These are phyloP conservation scores for Tragopan temminckii DNA, from an alignment of 2,797 vertebrate genomes.

Conservation along the genomic window DNA sequence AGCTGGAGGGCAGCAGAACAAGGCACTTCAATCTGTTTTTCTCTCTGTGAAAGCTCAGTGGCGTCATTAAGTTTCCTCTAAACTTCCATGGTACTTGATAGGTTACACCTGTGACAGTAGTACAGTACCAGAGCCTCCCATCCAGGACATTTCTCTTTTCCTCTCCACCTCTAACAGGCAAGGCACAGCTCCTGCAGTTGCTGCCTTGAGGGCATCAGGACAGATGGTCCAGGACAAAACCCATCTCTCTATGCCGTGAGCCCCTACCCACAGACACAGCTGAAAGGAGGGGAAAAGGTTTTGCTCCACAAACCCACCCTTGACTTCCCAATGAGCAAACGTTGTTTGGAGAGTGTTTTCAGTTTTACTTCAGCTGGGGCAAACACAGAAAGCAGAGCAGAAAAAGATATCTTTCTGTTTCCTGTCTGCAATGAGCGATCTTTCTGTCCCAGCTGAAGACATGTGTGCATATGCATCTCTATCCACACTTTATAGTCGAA, in stretches of 20 bases:
- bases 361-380: background rate
- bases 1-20: background rate
- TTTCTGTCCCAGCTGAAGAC: background rate
- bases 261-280: background rate
- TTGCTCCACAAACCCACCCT: background rate
- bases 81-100: background rate
- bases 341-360: accelerated
- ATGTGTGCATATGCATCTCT: background rate
- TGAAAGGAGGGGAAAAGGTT: background rate
- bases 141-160: background rate
- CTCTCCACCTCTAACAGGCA: background rate
- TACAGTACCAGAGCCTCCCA: background rate
- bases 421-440: background rate
- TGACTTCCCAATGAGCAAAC: background rate
- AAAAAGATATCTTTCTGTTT: background rate
- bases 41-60: background rate
- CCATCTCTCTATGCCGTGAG: background rate
- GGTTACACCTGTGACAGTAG: background rate
- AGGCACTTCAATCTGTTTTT: background rate
- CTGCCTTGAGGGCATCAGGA: background rate
- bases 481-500: accelerated
- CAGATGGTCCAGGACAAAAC: background rate
- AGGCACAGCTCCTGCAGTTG: background rate
- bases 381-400: background rate
- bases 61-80: background rate